These are phyloP conservation scores for Urocynchramus pylzowi DNA, from an alignment of 2,113 vertebrate species.

Conservation along the genomic window DNA sequence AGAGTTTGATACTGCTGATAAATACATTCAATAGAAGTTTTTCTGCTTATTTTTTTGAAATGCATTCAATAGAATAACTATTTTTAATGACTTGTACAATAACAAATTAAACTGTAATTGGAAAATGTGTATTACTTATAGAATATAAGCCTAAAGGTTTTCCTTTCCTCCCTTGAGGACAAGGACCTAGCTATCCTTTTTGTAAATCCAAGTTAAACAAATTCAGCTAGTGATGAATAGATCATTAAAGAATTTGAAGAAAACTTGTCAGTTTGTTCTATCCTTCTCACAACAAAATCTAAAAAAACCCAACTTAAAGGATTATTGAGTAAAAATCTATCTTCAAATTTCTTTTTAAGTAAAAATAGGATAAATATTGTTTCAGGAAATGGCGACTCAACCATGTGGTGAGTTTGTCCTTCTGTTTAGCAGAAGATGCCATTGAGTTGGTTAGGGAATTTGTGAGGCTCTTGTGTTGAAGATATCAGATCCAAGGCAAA, in stretches of 20 bases:
- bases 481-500: not conserved
- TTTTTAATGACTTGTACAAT: not conserved
- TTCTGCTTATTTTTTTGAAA: not conserved
- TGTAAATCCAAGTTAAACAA: not conserved
- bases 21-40: not conserved
- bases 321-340: not conserved
- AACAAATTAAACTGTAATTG: not conserved
- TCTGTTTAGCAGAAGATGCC: not conserved
- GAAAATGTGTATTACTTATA: not conserved
- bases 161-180: not conserved
- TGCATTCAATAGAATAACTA: not conserved
- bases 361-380: not conserved
- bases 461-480: not conserved
- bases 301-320: fast-evolving
- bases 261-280: not conserved
- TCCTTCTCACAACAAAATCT: not conserved
- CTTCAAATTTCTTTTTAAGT: not conserved
- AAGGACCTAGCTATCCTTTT: not conserved
- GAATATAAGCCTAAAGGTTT: not conserved
- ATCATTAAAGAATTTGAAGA: not conserved
- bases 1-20: not conserved
- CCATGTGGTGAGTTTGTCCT: not conserved
- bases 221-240: not conserved
- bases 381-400: not conserved
- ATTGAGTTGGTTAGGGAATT: not conserved